These are phyloP conservation scores for Aricia artaxerxes DNA, from an alignment of 2,888 invertebrate genomes.

Conservation along the genomic window DNA sequence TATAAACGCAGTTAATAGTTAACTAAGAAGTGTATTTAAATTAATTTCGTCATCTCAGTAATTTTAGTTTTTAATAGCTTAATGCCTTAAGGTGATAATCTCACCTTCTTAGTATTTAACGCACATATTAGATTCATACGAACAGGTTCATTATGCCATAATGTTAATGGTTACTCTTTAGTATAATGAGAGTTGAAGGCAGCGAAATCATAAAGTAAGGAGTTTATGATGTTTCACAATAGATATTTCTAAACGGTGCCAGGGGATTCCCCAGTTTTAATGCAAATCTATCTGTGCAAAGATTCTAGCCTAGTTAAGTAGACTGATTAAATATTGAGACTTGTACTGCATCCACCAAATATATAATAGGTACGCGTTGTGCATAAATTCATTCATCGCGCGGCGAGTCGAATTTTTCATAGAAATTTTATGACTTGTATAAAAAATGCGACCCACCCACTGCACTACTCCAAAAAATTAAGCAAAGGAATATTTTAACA, in stretches of 20 bases:
- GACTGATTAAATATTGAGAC: too few species aligned
- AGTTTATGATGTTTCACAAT: neutral
- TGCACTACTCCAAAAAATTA: neutral
- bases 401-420: too few species aligned
- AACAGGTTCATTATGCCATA: neutral
- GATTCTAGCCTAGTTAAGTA: too few species aligned
- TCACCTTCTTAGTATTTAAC: neutral
- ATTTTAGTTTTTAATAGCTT: neutral
- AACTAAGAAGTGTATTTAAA: conserved; percentile 12
- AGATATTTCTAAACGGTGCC: neutral
- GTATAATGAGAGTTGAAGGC: neutral
- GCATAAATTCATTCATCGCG: too few species aligned
- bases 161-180: neutral
- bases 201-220: neutral
- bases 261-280: neutral
- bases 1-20: neutral
- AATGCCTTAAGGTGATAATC: neutral
- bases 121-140: neutral
- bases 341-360: too few species aligned
- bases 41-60: neutral
- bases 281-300: neutral
- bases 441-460: too few species aligned
- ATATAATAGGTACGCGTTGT: too few species aligned
- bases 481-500: neutral
- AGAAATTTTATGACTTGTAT: too few species aligned